A percentile compares a stretch with the other conserved stretches of the same genome.
Evolutionary conservation across 2,797 vertebrate species (phyloP).

Genomic region (Danio choprae): DNA sequence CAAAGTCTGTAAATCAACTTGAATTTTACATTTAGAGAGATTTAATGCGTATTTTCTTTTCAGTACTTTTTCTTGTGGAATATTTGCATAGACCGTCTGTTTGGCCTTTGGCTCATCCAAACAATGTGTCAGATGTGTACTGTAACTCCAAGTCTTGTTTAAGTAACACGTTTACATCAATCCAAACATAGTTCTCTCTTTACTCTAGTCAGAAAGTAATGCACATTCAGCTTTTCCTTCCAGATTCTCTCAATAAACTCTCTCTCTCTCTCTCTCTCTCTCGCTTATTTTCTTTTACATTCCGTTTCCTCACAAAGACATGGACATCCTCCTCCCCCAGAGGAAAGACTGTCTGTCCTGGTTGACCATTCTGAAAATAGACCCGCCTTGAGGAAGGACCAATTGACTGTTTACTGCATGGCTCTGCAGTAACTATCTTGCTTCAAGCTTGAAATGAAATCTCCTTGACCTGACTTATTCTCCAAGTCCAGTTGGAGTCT

Average conservation of each 20-base stretch:
- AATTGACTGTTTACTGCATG: neutral
- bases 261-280: neutral
- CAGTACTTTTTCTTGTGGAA: neutral
- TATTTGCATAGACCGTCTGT: neutral
- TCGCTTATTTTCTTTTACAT: slow-evolving; percentile 21
- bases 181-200: neutral
- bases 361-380: slow-evolving; percentile 45
- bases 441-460: neutral
- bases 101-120: neutral
- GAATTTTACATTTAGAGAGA: neutral
- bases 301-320: slow-evolving; percentile 25
- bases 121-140: neutral
- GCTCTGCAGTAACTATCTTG: neutral
- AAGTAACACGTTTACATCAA: neutral
- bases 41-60: neutral
- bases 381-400: slow-evolving; percentile 13
- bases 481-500: neutral
- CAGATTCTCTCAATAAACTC: neutral
- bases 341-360: slow-evolving; percentile 26
- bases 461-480: slow-evolving; percentile 1
- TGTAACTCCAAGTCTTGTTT: neutral
- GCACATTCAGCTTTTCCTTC: neutral
- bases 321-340: slow-evolving; percentile 12
- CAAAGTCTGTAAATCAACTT: neutral
- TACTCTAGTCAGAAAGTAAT: neutral